Evolutionary conservation across 2,888 invertebrate genomes (phyloP), one percentile per base, ranked within the genome.

Genomic region (Helicoverpa assulta): DNA sequence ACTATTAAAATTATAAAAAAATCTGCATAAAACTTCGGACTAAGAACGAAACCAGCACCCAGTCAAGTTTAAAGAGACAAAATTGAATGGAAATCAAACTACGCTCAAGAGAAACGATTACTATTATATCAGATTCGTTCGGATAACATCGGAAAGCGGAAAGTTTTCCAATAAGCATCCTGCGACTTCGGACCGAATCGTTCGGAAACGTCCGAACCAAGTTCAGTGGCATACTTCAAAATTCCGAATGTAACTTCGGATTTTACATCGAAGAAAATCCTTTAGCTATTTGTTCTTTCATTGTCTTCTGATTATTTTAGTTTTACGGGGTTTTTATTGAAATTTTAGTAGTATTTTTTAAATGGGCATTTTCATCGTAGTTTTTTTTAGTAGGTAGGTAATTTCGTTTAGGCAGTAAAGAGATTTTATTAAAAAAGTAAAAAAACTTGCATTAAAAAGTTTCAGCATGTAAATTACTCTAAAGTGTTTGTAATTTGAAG

Each of bases 161-260:
- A 87, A 87, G 78, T 87, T 87, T 87, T 86, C 84, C 86, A 87
- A 87, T 87, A 87, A 85, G 84, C 72, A 70, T 76, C 79, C 75
- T 69, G 70, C 68, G 77, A 76, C 83, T 86, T 75, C 76, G 68
- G 76, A 73, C 69, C 73, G 65, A 79, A 82, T 78, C 78, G 77
- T 70, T 73, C 56, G 51, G 70, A 70, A 82, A 74, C 76, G 75
- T 66, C 70, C 55, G 72, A 80, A 67, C 80, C 67, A 80, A 84
- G 76, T 83, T 85, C 80, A 73, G 59, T 73, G 82, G 76, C 47
- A 61, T 69, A 76, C 78, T 72, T 73, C 47, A 47, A 47, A 47
- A 80, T 76, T 83, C 67, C 70, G 80, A 83, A 78, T 71, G 80
- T 74, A 84, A 81, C 81, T 83, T 83, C 67, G 78, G 74, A 77